A percentile compares a stretch with the other conserved stretches of the same genome.
These are phyloP conservation scores for Sisyra terminalis DNA, from an alignment of 2,888 invertebrate genomes.

Conservation along the genomic window DNA sequence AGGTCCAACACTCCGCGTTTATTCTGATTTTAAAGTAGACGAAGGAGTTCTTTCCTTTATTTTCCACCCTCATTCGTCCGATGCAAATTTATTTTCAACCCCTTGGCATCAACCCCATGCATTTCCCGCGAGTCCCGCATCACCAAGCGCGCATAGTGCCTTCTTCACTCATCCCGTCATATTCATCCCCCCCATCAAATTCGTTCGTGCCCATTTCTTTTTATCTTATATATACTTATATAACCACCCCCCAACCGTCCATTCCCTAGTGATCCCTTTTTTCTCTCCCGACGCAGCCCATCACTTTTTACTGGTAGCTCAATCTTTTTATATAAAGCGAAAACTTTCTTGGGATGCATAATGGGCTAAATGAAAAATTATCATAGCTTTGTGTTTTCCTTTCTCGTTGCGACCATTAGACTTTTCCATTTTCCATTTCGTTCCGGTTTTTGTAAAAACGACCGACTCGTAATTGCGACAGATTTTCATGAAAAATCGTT, in stretches of 20 bases:
- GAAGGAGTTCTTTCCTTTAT: neutral
- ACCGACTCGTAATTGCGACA: no score
- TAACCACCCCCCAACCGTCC: neutral
- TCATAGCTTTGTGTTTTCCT: conserved; percentile 4
- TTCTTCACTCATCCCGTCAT: no score
- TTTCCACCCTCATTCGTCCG: conserved; percentile 6
- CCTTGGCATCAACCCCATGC: conserved; percentile 2
- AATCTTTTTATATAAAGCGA: conserved; percentile 4
- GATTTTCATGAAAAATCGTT: no score
- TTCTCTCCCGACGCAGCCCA: neutral
- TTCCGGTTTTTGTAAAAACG: no score
- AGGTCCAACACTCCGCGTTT: neutral
- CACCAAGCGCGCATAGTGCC: no score
- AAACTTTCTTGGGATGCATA: conserved; percentile 4
- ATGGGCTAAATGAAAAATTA: conserved; percentile 6
- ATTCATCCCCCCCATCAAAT: no score
- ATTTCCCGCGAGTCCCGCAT: no score
- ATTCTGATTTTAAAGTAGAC: conserved; percentile 4
- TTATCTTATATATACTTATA: conserved; percentile 1
- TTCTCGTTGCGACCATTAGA: no score
- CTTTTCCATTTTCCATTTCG: no score
- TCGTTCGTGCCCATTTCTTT: no score
- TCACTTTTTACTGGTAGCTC: conserved; percentile 2
- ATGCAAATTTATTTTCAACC: conserved; percentile 6
- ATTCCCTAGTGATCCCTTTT: neutral